phyloP scores from a whole-genome alignment of 2,113 vertebrate genomes.

The Gila orcuttii region DNA sequence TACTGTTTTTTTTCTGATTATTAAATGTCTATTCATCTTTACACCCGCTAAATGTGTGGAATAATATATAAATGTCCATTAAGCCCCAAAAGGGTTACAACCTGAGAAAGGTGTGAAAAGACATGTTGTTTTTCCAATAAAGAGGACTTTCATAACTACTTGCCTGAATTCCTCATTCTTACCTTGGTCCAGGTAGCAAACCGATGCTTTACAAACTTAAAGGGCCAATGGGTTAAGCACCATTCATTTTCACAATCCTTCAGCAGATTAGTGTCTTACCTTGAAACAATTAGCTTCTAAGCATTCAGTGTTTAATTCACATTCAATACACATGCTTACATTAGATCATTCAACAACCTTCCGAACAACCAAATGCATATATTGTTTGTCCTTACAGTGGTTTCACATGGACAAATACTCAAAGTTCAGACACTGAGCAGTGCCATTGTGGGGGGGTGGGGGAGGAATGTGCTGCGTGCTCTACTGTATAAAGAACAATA shows the following conservation, averaged over 20 bases:
- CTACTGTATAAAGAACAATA: constrained; percentile 2
- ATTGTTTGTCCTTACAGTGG: not conserved
- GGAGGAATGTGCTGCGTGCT: constrained; percentile 16
- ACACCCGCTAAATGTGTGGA: constrained; percentile 11
- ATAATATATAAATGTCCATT: constrained; percentile 4
- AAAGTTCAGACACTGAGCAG: not conserved
- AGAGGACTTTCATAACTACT: not conserved
- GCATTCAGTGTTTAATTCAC: constrained; percentile 38
- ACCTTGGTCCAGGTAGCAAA: constrained; percentile 45
- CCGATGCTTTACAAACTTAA: not conserved
- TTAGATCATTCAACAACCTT: constrained; percentile 7
- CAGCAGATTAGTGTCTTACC: constrained; percentile 33
- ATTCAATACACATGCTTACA: constrained; percentile 38
- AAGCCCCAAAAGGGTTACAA: constrained; percentile 13
- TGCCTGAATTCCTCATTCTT: not conserved
- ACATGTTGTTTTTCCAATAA: not conserved
- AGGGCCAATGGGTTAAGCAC: constrained; percentile 40
- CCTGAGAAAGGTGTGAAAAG: constrained; percentile 39
- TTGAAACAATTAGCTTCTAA: constrained; percentile 20
- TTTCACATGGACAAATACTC: constrained; percentile 16
- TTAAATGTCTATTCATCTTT: not conserved
- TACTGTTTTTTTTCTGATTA: not conserved
- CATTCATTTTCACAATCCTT: constrained; percentile 29
- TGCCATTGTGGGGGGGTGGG: constrained; percentile 2
- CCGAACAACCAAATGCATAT: constrained; percentile 21